Evolutionary conservation across 2,888 invertebrate species (phyloP), one percentile per base, ranked within the genome.

Genomic region (Andrena bicolor): DNA sequence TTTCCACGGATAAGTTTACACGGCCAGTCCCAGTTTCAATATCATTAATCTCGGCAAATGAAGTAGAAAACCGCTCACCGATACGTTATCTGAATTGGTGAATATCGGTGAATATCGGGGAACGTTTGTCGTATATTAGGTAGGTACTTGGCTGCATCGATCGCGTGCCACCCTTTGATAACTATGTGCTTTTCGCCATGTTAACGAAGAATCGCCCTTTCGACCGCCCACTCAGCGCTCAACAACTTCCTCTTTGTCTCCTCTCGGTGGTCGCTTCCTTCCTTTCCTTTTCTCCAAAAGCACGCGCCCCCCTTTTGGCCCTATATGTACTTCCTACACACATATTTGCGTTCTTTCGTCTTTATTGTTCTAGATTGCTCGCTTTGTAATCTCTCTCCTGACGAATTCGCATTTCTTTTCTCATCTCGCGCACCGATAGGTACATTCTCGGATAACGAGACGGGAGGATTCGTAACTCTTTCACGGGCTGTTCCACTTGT

Each of bases 141-240:
- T 30, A 41, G 41, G 41, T 41, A 41, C 41, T 41, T 41, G 41
- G 41, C 41, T 13, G 16, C 41, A 64, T 64, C 64, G 64, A 64
- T 48, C 41, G 23, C 26, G 20, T 13, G 56, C 23, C 2, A 20
- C 23, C 7, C 64, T 64, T 48, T 26, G 23, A 26, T 41, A 64
- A 41, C 41, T n/a, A 20, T 41, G 41, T 41, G 16, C 23, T 64
- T 41, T 48, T 48, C 41, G 4, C 23, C 32, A 10, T 51, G 53
- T 68, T 68, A 56, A 35, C 68, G 20, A 53, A 56, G 16, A 68
- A 68, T 68, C 68, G 26, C 26, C n/a, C 49, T n/a, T 35, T 68
- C 35, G 53, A 26, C 35, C 23, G 68, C 30, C 53, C 30, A 23
- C 5, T 26, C 6, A 16, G 26, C 32, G 13, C 20, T 35, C 53